Percentiles rank a stretch among this genome's conserved stretches.
Conservation (phyloP, 2,113 vertebrate species). For the Tapirus terrestris region DNA sequence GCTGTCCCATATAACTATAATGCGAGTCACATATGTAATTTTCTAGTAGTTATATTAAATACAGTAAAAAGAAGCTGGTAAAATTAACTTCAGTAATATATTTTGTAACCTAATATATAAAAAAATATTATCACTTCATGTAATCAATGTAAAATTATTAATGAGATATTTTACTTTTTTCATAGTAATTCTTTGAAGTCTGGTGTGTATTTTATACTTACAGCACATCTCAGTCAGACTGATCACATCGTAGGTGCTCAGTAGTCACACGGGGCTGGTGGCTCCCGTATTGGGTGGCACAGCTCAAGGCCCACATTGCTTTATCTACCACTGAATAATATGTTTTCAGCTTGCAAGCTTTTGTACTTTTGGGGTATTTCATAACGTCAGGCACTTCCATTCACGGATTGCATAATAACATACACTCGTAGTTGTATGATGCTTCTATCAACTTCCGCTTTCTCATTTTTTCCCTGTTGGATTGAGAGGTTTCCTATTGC, state of each 20-base stretch:
- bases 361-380: not conserved
- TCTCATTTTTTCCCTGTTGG: not conserved
- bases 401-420: not conserved
- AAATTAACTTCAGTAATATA: not conserved
- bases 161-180: not conserved
- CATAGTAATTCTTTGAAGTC: not conserved
- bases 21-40: not conserved
- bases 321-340: not conserved
- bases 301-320: not conserved
- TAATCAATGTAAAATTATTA: not conserved
- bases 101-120: not conserved
- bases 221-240: not conserved
- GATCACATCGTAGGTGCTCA: not conserved
- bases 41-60: not conserved
- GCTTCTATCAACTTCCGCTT: not conserved
- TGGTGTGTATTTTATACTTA: not conserved
- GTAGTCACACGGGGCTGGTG: not conserved
- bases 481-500: not conserved
- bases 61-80: not conserved
- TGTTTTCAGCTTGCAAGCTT: not conserved
- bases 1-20: not conserved
- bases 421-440: not conserved
- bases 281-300: not conserved
- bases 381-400: not conserved
- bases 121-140: not conserved